These are phyloP conservation scores for Sylvia atricapilla DNA, from an alignment of 2,113 vertebrate species.

Conservation along the genomic window DNA sequence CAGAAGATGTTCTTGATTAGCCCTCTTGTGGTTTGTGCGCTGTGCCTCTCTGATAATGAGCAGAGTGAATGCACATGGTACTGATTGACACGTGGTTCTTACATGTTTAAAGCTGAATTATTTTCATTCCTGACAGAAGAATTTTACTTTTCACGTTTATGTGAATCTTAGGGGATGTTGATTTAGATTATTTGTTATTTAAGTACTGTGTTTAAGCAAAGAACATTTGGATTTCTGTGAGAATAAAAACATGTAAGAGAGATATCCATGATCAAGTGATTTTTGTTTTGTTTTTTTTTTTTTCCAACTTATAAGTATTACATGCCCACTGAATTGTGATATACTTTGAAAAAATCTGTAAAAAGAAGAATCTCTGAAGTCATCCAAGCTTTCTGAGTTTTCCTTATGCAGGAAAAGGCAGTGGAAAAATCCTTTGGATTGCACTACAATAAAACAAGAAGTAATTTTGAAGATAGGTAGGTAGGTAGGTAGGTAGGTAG, in stretches of 20 bases:
- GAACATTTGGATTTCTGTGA: background rate
- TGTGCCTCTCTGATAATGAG: background rate
- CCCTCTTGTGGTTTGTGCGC: constrained; percentile 24
- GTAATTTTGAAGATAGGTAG: background rate
- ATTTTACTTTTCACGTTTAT: background rate
- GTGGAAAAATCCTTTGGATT: background rate
- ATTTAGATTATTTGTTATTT: background rate
- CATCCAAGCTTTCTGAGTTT: background rate
- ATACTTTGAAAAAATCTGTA: background rate
- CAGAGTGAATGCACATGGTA: background rate
- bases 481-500: background rate
- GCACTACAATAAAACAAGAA: background rate
- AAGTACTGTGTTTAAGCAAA: background rate
- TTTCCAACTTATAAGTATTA: background rate
- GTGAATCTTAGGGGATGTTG: background rate
- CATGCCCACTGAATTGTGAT: background rate
- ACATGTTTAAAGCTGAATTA: background rate
- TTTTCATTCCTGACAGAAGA: background rate
- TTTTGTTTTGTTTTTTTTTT: background rate
- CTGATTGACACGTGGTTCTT: background rate
- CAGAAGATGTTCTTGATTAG: constrained; percentile 36
- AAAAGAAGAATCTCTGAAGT: background rate
- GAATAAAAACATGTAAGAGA: background rate
- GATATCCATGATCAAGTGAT: background rate
- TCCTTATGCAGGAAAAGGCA: background rate